Conservation (phyloP, 2,113 vertebrate genomes). For the Serilophus lunatus region DNA sequence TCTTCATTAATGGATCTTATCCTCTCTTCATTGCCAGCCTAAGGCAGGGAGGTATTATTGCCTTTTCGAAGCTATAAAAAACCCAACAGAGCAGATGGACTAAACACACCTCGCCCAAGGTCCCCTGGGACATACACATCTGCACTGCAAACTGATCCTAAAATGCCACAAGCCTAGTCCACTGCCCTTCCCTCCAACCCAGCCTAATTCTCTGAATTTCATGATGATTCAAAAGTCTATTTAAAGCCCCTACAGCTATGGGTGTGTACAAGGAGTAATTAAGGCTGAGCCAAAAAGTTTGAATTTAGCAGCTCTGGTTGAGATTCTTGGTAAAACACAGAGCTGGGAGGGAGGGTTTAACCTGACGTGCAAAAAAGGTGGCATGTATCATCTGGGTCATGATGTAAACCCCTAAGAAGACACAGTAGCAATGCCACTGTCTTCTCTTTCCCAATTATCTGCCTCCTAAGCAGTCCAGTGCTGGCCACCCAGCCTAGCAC, state of each 20-base stretch:
- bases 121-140: neutral
- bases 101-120: neutral
- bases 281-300: neutral
- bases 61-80: neutral
- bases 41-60: neutral
- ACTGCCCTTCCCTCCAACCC: neutral
- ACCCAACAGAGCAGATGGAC: neutral
- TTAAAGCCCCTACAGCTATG: neutral
- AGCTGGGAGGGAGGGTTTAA: neutral
- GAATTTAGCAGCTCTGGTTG: neutral
- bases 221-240: conserved; percentile 25
- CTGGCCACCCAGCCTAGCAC: neutral
- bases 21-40: neutral
- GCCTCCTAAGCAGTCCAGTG: neutral
- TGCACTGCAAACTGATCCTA: neutral
- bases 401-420: neutral
- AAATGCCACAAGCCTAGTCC: neutral
- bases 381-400: neutral
- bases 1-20: neutral
- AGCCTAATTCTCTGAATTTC: conserved; percentile 33
- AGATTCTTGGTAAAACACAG: neutral
- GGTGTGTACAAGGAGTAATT: neutral
- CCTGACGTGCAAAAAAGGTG: neutral
- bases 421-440: neutral
- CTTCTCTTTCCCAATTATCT: neutral